Conservation (phyloP, 2,113 vertebrate species). For the Antigone vipio region DNA sequence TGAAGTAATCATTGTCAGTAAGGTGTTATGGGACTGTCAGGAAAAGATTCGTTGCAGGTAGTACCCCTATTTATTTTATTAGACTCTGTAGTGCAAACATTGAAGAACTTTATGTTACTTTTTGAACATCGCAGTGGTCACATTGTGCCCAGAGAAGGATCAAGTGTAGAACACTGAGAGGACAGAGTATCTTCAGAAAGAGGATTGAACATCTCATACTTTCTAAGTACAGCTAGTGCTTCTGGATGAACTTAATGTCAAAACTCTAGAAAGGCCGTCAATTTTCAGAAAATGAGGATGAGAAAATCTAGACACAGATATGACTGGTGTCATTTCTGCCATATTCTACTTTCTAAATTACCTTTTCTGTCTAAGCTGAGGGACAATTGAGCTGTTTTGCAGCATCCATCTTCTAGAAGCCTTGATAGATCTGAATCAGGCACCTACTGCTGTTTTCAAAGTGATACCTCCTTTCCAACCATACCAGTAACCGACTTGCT, state of each 20-base stretch:
- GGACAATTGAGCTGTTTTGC: background rate
- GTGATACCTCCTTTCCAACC: background rate
- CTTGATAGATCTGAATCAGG: background rate
- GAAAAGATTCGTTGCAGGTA: background rate
- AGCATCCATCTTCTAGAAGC: background rate
- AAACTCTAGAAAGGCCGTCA: background rate
- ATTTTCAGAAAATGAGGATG: background rate
- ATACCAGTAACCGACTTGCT: background rate
- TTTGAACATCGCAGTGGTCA: background rate
- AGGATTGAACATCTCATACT: background rate
- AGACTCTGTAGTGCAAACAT: background rate
- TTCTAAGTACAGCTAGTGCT: background rate
- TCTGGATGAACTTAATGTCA: background rate
- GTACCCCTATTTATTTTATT: background rate
- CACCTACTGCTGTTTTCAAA: background rate
- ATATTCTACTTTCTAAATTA: background rate
- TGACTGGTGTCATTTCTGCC: background rate
- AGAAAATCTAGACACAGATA: background rate
- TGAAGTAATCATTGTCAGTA: background rate
- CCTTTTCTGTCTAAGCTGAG: background rate
- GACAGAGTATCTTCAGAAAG: background rate
- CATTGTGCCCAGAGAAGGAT: background rate
- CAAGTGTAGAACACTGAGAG: background rate
- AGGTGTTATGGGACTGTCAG: background rate
- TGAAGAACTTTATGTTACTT: background rate